Conservation (phyloP, 2,113 vertebrate genomes). For the Campylomormyrus tamandua region DNA sequence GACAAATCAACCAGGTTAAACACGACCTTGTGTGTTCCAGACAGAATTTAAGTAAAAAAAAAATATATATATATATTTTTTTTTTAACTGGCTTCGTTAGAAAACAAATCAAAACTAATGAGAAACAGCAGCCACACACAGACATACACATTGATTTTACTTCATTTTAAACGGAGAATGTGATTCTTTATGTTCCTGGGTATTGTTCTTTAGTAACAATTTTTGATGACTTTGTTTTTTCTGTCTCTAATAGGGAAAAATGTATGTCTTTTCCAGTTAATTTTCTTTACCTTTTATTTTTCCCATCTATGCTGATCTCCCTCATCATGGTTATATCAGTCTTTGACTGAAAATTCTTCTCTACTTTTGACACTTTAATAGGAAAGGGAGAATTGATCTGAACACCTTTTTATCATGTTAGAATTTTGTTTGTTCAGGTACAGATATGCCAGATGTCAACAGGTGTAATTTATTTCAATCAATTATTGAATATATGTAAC, state of each 20-base stretch:
- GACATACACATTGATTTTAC: slow-evolving; percentile 69
- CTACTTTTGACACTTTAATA: background rate
- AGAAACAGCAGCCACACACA: slow-evolving; percentile 57
- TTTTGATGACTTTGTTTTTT: background rate
- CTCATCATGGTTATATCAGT: background rate
- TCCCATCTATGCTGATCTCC: background rate
- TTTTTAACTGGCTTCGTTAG: slow-evolving; percentile 66
- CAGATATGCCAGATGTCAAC: background rate
- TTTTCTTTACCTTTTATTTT: background rate
- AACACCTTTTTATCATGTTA: background rate
- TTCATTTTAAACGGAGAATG: slow-evolving; percentile 21
- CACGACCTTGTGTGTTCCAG: slow-evolving; percentile 77
- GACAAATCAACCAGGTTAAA: slow-evolving; percentile 73
- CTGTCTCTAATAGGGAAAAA: background rate
- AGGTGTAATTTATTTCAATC: background rate
- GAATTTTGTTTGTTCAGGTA: background rate
- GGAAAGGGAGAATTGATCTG: background rate
- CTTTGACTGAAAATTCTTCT: background rate
- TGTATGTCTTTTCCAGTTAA: background rate
- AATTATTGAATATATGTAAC: background rate
- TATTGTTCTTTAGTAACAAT: slow-evolving; percentile 6
- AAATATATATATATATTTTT: slow-evolving; percentile 12
- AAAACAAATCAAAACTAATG: slow-evolving; percentile 64
- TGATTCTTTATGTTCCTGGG: background rate
- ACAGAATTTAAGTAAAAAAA: slow-evolving; percentile 34